These are phyloP conservation scores for Nudaria mundana DNA, from an alignment of 2,888 invertebrate species.

Conservation along the genomic window DNA sequence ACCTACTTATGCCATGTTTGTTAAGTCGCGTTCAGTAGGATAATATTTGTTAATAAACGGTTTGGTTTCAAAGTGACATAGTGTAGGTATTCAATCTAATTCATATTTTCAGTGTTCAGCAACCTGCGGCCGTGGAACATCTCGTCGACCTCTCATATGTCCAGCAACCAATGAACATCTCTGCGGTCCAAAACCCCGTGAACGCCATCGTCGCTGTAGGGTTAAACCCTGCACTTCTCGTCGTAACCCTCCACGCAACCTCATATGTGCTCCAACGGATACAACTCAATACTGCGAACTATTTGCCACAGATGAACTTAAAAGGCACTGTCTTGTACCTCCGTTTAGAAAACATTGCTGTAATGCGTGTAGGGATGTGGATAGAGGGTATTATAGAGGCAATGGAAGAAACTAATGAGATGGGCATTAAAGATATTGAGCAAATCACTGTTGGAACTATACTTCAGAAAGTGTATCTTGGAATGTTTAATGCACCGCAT, in stretches of 20 bases:
- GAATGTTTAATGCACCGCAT: too few species aligned
- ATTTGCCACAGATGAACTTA: slow-evolving; percentile 56
- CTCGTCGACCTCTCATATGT: slow-evolving; percentile 77
- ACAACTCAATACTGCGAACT: slow-evolving; percentile 74
- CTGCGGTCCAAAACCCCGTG: slow-evolving; percentile 78
- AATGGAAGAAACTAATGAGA: slow-evolving; percentile 25
- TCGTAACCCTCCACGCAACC: slow-evolving; percentile 25
- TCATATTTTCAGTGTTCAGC: slow-evolving; percentile 80
- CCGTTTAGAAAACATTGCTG: slow-evolving; percentile 83
- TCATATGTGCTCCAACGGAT: slow-evolving; percentile 53
- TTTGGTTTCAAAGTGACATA: too few species aligned
- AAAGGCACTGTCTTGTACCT: slow-evolving; percentile 79
- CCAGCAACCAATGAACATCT: slow-evolving; percentile 69
- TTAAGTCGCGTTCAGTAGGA: too few species aligned
- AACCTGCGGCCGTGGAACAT: slow-evolving; percentile 81
- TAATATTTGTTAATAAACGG: too few species aligned
- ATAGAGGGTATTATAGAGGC: slow-evolving; percentile 25
- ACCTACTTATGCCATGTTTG: too few species aligned
- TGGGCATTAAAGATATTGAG: neutral
- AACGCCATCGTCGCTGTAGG: slow-evolving; percentile 76
- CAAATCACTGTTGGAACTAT: too few species aligned
- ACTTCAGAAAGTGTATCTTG: too few species aligned
- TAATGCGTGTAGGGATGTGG: slow-evolving; percentile 66
- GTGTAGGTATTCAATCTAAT: neutral
- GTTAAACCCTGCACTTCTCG: slow-evolving; percentile 50